These are phyloP conservation scores for Bibio marci DNA, from an alignment of 2,888 invertebrate genomes.

Conservation along the genomic window DNA sequence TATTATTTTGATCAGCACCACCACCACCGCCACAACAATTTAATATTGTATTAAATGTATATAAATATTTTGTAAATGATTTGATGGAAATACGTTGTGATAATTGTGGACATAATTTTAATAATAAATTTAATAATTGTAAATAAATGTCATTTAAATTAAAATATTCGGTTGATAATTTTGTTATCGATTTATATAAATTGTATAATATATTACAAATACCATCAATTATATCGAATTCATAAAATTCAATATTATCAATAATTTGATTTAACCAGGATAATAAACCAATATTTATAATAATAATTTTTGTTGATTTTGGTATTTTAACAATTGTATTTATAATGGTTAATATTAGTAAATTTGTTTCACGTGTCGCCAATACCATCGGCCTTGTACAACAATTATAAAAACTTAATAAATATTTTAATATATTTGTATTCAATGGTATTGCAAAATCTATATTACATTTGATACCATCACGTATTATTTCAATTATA, in stretches of 20 bases:
- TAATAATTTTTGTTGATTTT: conserved; percentile 44
- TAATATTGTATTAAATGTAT: conserved; percentile 7
- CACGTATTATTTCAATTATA: conserved; percentile 56
- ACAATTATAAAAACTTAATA: conserved; percentile 52
- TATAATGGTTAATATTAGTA: conserved; percentile 47
- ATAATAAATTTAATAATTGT: conserved; percentile 13
- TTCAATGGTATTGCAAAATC: conserved; percentile 60
- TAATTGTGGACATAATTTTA: conserved; percentile 18
- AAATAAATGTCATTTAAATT: conserved; percentile 18
- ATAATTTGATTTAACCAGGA: conserved; percentile 43
- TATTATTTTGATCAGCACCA: too few species aligned
- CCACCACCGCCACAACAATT: too few species aligned
- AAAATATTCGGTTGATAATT: conserved; percentile 17
- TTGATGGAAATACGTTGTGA: conserved; percentile 16
- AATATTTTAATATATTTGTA: conserved; percentile 57
- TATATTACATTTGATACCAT: conserved; percentile 55
- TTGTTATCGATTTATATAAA: conserved; percentile 23
- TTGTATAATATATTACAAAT: conserved; percentile 24
- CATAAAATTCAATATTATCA: conserved; percentile 22
- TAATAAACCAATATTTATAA: conserved; percentile 49
- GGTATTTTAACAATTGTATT: conserved; percentile 43
- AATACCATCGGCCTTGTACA: conserved; percentile 30
- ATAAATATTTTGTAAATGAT: conserved; percentile 12
- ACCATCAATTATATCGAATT: conserved; percentile 27
- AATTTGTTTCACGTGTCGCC: conserved; percentile 38